These are phyloP conservation scores for Parnassius smintheus DNA, from an alignment of 2,888 invertebrate genomes.

Conservation along the genomic window DNA sequence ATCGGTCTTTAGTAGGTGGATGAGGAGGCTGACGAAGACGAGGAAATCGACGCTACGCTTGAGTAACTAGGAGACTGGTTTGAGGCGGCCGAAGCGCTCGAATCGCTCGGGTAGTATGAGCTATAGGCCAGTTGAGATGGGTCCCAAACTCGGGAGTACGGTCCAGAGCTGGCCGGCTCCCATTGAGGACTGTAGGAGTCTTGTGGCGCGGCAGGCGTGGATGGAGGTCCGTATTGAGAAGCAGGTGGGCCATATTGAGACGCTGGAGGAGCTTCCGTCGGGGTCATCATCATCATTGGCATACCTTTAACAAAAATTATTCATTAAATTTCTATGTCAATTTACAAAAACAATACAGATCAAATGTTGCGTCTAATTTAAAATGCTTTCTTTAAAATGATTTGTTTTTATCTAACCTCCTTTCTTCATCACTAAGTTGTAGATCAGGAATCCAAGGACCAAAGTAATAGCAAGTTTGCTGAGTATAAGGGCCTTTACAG, in stretches of 20 bases:
- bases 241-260: conserved; percentile 86
- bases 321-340: not conserved
- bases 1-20: conserved; percentile 52
- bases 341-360: not conserved
- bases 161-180: conserved; percentile 87
- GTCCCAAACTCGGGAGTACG: conserved; percentile 90
- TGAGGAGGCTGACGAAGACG: conserved; percentile 52
- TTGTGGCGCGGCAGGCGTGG: conserved; percentile 82
- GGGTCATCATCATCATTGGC: conserved; percentile 87
- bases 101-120: conserved; percentile 85
- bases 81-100: conserved; percentile 78
- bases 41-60: conserved; percentile 70
- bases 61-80: conserved; percentile 78
- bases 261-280: conserved; percentile 81
- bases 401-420: conserved; percentile 79
- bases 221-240: conserved; percentile 75
- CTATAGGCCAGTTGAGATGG: conserved; percentile 86
- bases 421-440: conserved; percentile 88
- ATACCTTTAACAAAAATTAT: conserved; percentile 73
- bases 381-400: not conserved
- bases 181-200: conserved; percentile 88
- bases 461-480: conserved; percentile 91
- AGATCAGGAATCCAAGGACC: conserved; percentile 90
- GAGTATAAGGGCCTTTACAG: conserved; percentile 90
- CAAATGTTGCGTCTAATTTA: not conserved